Conservation (phyloP, 1,140 invertebrate species). For the Trachymyrmex cornetzi region DNA sequence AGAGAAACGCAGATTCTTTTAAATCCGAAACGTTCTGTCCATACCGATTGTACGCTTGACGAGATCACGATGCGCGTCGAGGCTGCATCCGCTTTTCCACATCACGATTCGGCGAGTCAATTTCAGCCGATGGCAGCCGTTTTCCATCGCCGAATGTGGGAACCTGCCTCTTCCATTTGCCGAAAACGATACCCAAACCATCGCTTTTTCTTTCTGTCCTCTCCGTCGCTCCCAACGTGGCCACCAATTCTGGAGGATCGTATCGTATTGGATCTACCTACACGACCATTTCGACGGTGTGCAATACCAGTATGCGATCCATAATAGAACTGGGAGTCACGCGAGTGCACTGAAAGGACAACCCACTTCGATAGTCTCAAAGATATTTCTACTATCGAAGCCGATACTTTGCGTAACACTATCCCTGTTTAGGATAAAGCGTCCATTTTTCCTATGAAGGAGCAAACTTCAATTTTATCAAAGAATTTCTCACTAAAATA, state of each 20-base stretch:
- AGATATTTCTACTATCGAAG: conserved; percentile 39
- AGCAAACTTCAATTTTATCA: background rate
- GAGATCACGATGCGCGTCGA: background rate
- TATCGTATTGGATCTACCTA: conserved; percentile 36
- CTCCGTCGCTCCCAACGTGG: background rate
- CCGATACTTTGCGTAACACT: background rate
- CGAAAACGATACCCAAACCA: conserved; percentile 58
- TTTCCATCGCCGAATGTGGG: conserved; percentile 66
- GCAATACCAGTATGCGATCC: conserved; percentile 19
- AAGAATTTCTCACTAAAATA: background rate
- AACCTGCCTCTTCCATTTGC: conserved; percentile 72
- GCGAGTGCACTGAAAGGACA: conserved; percentile 28
- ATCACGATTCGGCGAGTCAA: conserved; percentile 70
- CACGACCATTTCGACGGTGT: conserved; percentile 35
- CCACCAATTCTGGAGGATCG: conserved; percentile 60
- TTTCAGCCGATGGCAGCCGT: conserved; percentile 59
- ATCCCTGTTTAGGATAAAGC: background rate
- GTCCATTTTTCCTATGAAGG: background rate
- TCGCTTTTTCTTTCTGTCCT: conserved; percentile 53
- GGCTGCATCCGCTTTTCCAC: conserved; percentile 50
- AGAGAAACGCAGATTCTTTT: background rate
- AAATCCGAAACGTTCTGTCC: conserved; percentile 30
- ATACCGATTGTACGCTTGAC: conserved; percentile 40
- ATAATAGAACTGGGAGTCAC: conserved; percentile 45
- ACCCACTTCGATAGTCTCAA: conserved; percentile 35